Base-by-base conservation (phyloP, 2,888 invertebrate species). In the Neria commutata region DNA sequence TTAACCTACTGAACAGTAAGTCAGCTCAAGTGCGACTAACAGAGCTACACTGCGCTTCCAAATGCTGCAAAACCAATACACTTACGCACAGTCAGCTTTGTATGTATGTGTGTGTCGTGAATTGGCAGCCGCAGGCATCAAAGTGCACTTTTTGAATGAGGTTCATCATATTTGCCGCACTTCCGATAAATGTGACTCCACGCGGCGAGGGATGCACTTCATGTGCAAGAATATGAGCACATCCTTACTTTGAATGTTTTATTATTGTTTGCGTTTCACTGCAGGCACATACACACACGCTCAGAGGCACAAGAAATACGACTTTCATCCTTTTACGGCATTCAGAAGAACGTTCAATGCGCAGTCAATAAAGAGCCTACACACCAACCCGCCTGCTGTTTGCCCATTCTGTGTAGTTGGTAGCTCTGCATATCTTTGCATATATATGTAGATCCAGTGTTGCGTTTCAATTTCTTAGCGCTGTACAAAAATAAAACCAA, bases 41-140 rank as follows among this genome's bases (percentile, higher is more conserved):
- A n/a, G n/a, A n/a, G n/a, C n/a, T n/a, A n/a, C n/a, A n/a, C n/a
- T n/a, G 50, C 16, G 50, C 6, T 21, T n/a, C 54, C 50, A 21
- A 25, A 16, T 19, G 52, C 19, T 17, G 3, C 33, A 29, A 61
- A 46, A 58, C 26, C 45, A 34, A 46, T 34, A 54, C 45, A 23
- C 23, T 23, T 17, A 48, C 21, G 29, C 29, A 14, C 42, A 54
- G 24, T 19, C 34, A 54, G 19, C 5, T 10, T 23, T 21, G 47
- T 2, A 29, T 34, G 45, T 6, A 19, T 10, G 42, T 52, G 53
- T 29, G 55, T 45, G 56, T 52, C 54, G 52, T 26, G 61, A 60
- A 56, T 29, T 54, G 53, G 73, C 73, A 73, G 70, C 73, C 74
- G 74, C 70, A 73, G 71, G 71, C 74, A 73, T 73, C 71, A 72